These are phyloP conservation scores for Acyrthosiphon pisum DNA, from an alignment of 1,140 invertebrate species.

Conservation along the genomic window DNA sequence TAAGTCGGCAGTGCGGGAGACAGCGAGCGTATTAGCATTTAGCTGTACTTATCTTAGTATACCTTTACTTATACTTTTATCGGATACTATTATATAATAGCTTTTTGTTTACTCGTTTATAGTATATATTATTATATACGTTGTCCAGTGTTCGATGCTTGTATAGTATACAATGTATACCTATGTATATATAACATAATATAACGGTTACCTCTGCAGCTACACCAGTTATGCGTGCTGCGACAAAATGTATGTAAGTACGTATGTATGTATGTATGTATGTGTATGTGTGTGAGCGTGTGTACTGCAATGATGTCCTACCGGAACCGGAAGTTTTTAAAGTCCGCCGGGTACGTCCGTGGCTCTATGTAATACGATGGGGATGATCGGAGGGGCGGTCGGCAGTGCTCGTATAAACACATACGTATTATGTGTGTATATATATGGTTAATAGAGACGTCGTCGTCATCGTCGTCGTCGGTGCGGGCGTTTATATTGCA, in stretches of 20 bases:
- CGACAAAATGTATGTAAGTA: conserved; percentile 13
- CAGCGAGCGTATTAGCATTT: too few species aligned
- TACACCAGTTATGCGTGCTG: background rate
- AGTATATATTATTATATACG: background rate
- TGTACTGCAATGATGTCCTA: conserved; percentile 30
- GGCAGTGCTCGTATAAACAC: background rate
- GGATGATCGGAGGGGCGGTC: background rate
- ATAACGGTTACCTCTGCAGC: background rate
- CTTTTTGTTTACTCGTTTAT: background rate
- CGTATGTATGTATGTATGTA: background rate
- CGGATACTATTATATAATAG: background rate
- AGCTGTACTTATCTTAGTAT: too few species aligned
- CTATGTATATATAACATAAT: background rate
- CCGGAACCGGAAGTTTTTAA: conserved; percentile 56
- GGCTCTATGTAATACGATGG: background rate
- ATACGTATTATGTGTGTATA: background rate
- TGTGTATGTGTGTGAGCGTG: background rate
- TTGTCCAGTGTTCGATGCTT: background rate
- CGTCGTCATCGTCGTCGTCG: background rate
- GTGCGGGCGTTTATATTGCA: conserved; percentile 46
- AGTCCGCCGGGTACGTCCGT: conserved; percentile 17
- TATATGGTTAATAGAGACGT: conserved; percentile 50
- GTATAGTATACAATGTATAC: background rate
- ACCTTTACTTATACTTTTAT: background rate
- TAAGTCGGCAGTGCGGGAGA: too few species aligned